phyloP scores from a whole-genome alignment of 2,797 vertebrate genomes.

The Trachops cirrhosus region DNA sequence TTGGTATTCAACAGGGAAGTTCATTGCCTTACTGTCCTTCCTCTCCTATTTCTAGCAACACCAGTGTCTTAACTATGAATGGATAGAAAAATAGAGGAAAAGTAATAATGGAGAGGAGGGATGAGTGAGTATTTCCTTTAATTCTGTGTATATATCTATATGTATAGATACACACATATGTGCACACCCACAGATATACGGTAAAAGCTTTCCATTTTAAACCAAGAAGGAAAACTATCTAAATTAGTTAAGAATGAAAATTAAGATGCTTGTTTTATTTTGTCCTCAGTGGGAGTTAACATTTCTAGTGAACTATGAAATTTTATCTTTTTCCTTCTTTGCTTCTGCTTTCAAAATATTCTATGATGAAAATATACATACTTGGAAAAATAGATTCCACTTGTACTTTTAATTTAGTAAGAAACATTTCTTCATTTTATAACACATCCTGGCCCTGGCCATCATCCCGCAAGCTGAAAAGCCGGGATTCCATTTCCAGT shows the following conservation, averaged over 20 bases:
- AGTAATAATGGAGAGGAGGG: not conserved
- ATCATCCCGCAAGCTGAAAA: not conserved
- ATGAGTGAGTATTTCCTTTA: not conserved
- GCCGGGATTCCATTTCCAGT: not conserved
- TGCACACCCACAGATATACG: not conserved
- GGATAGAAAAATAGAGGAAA: not conserved
- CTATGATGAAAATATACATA: not conserved
- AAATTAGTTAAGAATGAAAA: slow-evolving; percentile 2
- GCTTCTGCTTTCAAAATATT: slow-evolving; percentile 6
- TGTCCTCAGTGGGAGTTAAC: not conserved
- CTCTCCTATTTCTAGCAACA: not conserved
- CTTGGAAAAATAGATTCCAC: not conserved
- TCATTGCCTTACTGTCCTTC: not conserved
- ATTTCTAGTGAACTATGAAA: not conserved
- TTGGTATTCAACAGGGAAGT: slow-evolving; percentile 23
- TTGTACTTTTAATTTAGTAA: slow-evolving; percentile 2
- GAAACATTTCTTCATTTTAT: not conserved
- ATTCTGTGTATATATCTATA: not conserved
- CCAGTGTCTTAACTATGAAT: not conserved
- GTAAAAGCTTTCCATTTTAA: not conserved
- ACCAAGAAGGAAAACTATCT: not conserved
- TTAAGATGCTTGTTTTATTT: not conserved
- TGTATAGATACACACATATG: not conserved
- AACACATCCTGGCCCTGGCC: not conserved
- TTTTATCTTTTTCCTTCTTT: slow-evolving; percentile 46